phyloP scores from a whole-genome alignment of 2,113 vertebrate species.

The Xiphorhynchus elegans region DNA sequence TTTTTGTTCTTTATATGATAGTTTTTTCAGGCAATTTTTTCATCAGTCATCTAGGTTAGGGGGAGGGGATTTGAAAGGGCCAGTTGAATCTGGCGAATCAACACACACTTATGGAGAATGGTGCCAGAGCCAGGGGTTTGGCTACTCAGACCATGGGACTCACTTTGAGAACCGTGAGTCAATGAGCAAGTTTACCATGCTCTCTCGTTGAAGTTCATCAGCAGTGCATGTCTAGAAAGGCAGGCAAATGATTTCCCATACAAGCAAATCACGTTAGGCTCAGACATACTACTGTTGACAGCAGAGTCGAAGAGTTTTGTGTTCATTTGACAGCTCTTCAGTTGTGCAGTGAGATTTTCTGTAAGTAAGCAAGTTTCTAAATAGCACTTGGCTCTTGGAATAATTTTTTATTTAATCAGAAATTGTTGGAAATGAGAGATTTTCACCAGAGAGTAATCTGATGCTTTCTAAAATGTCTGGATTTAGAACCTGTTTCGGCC shows the following conservation, averaged over 20 bases:
- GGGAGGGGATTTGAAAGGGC: background rate
- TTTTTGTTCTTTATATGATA: background rate
- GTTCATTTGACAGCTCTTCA: background rate
- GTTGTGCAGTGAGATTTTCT: background rate
- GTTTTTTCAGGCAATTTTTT: background rate
- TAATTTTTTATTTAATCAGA: background rate
- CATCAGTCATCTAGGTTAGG: background rate
- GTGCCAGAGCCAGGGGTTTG: background rate
- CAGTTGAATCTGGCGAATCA: background rate
- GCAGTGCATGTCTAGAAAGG: background rate
- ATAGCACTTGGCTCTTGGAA: background rate
- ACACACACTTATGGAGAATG: background rate
- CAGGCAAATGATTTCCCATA: background rate
- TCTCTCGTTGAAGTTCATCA: background rate
- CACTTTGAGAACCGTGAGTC: background rate
- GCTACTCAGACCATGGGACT: too few relatives aligned
- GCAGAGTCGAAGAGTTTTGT: background rate
- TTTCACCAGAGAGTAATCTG: background rate
- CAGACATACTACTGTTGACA: conserved; percentile 1
- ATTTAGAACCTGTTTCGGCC: background rate
- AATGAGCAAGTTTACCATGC: background rate
- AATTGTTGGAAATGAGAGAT: background rate
- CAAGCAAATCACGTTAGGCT: background rate
- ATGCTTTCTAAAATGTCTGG: background rate
- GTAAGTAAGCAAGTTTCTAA: background rate